phyloP scores from a whole-genome alignment of 2,797 vertebrate species.

The Thunnus albacares region DNA sequence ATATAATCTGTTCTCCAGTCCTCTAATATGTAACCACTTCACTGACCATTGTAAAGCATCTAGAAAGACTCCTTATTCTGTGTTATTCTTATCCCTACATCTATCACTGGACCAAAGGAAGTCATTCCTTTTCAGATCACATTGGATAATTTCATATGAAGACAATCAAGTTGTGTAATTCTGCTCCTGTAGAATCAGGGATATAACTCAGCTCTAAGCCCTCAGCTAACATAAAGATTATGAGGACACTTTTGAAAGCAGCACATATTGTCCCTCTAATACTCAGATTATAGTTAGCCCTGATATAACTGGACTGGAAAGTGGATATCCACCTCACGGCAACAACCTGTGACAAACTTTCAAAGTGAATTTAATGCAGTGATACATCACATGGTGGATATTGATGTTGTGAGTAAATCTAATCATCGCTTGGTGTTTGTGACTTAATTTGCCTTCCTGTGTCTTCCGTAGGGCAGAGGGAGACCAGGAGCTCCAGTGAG shows the following conservation, averaged over 20 bases:
- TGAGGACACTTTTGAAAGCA: conserved; percentile 1
- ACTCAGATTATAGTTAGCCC: neutral
- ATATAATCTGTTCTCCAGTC: neutral
- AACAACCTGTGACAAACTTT: conserved; percentile 25
- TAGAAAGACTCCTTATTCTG: neutral
- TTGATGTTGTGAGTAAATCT: conserved; percentile 43
- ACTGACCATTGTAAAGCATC: neutral
- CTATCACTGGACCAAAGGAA: neutral
- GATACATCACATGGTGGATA: neutral
- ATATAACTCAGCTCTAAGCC: neutral
- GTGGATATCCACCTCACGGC: conserved; percentile 16
- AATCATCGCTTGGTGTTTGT: conserved; percentile 59
- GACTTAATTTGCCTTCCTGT: conserved; percentile 80
- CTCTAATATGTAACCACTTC: neutral
- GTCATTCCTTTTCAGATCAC: neutral
- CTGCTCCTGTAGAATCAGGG: neutral
- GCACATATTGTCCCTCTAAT: neutral
- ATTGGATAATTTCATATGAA: neutral
- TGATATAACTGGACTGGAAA: conserved; percentile 2
- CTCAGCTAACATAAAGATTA: neutral
- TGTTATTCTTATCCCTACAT: neutral
- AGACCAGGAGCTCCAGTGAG: conserved; percentile 95
- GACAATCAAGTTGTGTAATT: neutral
- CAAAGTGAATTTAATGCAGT: conserved; percentile 16
- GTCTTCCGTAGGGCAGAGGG: conserved; percentile 94